phyloP scores from a whole-genome alignment of 1,140 invertebrate species.

The Sesamia nonagrioides region DNA sequence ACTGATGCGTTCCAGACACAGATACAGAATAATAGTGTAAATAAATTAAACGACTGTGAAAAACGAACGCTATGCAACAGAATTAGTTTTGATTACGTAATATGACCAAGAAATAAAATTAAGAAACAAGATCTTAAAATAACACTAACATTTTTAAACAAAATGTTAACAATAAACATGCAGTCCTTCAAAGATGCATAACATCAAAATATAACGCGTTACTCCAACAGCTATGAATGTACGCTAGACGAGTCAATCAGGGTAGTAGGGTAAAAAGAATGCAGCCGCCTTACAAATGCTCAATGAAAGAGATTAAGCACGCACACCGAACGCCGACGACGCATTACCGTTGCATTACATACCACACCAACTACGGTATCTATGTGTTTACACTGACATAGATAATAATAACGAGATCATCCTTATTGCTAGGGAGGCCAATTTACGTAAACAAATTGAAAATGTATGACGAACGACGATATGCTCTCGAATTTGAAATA shows the following conservation, averaged over 20 bases:
- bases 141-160: neutral
- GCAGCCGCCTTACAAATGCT: conserved; percentile 60
- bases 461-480: neutral
- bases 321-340: conserved; percentile 51
- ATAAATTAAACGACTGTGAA: conserved; percentile 11
- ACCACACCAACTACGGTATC: conserved; percentile 27
- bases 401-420: conserved; percentile 52
- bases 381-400: conserved; percentile 46
- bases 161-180: neutral
- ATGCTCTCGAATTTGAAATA: neutral
- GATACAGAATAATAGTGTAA: conserved; percentile 16
- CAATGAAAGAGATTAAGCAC: conserved; percentile 77
- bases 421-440: conserved; percentile 35
- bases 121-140: neutral
- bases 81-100: neutral
- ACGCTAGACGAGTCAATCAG: conserved; percentile 48
- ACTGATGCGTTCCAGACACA: conserved; percentile 58
- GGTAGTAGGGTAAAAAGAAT: conserved; percentile 56
- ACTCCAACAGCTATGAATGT: conserved; percentile 25
- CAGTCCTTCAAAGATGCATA: neutral
- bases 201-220: neutral
- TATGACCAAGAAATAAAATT: neutral
- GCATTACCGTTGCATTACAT: conserved; percentile 51
- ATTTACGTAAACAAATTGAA: conserved; percentile 18
- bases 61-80: neutral